Evolutionary conservation across 2,797 vertebrate genomes (phyloP).

Genomic region (Hylomyscus alleni): DNA sequence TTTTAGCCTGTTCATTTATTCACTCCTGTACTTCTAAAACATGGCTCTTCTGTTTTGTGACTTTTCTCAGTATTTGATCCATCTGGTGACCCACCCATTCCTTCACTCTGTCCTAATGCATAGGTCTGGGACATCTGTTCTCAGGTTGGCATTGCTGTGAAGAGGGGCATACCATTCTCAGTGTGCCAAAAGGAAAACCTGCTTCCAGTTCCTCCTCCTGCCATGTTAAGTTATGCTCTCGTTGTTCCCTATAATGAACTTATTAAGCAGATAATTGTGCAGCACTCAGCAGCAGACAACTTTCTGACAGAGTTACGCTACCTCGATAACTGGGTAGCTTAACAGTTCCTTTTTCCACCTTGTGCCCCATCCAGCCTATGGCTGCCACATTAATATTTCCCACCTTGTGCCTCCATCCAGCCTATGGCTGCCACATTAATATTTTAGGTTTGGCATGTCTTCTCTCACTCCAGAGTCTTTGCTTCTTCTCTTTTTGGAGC

Average conservation of each 20-base stretch:
- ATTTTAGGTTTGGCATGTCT: not conserved
- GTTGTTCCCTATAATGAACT: not conserved
- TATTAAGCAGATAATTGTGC: constrained; percentile 21
- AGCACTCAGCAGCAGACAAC: not conserved
- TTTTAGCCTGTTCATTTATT: constrained; percentile 1
- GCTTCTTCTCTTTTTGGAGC: not conserved
- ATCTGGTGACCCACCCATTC: not conserved
- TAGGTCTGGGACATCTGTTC: not conserved
- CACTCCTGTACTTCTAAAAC: constrained; percentile 5
- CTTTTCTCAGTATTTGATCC: not conserved
- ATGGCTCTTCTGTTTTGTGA: not conserved
- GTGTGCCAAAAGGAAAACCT: not conserved
- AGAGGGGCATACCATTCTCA: not conserved
- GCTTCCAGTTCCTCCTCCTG: not conserved
- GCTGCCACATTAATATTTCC: not conserved
- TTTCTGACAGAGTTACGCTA: not conserved
- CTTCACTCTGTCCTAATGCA: not conserved
- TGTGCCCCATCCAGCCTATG: not conserved
- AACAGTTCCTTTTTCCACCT: not conserved
- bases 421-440: too few species aligned
- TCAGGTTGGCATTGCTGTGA: constrained; percentile 7
- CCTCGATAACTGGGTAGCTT: constrained; percentile 7
- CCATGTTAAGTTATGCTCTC: not conserved
- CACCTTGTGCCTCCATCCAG: not conserved
- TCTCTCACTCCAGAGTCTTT: not conserved